Conservation (phyloP, 2,888 invertebrate species). For the Sepioteuthis lessoniana region DNA sequence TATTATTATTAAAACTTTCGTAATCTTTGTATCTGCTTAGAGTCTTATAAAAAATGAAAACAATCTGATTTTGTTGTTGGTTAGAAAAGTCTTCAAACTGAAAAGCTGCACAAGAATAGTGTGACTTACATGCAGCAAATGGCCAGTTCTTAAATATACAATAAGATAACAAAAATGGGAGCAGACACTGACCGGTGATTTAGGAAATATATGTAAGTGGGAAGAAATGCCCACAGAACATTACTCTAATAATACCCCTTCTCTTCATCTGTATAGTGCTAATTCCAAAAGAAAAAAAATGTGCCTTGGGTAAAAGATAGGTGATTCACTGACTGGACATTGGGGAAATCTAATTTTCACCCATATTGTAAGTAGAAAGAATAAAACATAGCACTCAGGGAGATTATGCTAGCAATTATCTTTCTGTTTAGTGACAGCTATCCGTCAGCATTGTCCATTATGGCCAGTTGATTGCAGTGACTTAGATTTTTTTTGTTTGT, state of each 20-base stretch:
- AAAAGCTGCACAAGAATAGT: no score
- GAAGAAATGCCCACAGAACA: background rate
- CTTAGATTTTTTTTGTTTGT: background rate
- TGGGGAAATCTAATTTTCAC: background rate
- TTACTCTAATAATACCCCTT: background rate
- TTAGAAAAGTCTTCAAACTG: no score
- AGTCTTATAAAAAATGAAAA: no score
- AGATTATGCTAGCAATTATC: conserved; percentile 9
- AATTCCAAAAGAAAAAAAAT: background rate
- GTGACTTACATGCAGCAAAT: background rate
- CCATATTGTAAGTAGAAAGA: conserved; percentile 33
- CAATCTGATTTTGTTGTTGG: no score
- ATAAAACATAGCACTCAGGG: background rate
- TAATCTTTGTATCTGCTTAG: no score
- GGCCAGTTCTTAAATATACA: background rate
- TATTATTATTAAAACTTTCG: no score
- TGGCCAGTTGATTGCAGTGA: conserved; percentile 18
- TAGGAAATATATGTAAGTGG: background rate
- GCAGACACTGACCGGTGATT: background rate
- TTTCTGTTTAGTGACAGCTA: conserved; percentile 9
- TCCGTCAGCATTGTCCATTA: background rate
- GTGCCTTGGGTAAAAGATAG: background rate
- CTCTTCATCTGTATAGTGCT: background rate
- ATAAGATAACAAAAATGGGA: background rate
- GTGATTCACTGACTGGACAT: background rate